Conservation (phyloP, 2,113 vertebrate species). For the Atrichornis clamosus region DNA sequence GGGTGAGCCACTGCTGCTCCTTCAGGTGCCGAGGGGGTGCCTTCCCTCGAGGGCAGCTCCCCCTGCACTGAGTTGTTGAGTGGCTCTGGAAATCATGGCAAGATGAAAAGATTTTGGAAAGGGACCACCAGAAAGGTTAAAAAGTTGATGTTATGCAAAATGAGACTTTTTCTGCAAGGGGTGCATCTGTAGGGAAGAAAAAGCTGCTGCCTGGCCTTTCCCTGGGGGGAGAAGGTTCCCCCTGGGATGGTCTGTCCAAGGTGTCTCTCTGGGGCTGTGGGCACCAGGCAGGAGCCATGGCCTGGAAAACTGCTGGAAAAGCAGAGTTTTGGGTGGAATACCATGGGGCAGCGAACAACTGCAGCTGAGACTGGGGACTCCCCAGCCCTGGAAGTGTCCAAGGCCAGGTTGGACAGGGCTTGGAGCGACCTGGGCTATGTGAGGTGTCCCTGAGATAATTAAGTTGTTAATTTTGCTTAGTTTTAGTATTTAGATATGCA, state of each 20-base stretch:
- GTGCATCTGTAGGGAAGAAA: accelerated
- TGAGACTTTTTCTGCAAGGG: not conserved
- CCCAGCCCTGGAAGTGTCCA: not conserved
- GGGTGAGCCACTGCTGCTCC: no score
- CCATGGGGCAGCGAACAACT: not conserved
- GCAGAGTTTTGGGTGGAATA: not conserved
- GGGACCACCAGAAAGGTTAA: not conserved
- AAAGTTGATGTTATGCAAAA: not conserved
- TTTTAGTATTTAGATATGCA: not conserved
- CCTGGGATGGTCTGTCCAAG: accelerated
- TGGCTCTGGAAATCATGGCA: accelerated
- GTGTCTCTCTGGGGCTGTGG: accelerated
- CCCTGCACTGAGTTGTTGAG: accelerated
- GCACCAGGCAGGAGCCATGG: not conserved
- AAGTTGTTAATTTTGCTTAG: not conserved
- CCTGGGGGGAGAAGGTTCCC: not conserved
- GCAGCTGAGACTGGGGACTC: accelerated
- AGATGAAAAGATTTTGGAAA: not conserved
- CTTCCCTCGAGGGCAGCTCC: not conserved
- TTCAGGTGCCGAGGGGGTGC: accelerated
- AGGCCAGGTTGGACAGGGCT: not conserved
- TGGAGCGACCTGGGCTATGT: not conserved
- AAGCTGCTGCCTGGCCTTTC: accelerated
- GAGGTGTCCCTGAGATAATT: not conserved
- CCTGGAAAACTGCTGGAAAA: not conserved